These are phyloP conservation scores for Scaptomyza flava DNA, from an alignment of 2,888 invertebrate genomes.

Conservation along the genomic window DNA sequence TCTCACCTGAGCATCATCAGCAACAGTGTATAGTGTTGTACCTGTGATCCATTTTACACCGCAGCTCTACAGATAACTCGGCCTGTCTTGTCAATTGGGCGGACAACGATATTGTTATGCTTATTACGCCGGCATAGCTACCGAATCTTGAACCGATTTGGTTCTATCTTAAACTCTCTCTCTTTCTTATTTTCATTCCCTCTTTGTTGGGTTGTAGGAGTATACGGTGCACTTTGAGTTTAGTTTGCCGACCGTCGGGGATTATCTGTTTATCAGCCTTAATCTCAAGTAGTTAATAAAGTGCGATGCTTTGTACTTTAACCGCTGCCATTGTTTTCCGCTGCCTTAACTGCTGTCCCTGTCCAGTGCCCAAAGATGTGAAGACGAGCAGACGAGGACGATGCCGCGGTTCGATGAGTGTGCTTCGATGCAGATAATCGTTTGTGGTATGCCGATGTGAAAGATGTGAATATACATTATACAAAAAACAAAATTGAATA, in stretches of 20 bases:
- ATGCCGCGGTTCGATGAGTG: slow-evolving; percentile 59
- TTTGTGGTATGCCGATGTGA: slow-evolving; percentile 76
- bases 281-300: slow-evolving; percentile 84
- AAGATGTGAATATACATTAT: slow-evolving; percentile 54
- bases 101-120: slow-evolving; percentile 82
- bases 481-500: slow-evolving; percentile 10
- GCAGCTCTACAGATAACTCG: slow-evolving; percentile 67
- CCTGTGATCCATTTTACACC: slow-evolving; percentile 77
- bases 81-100: slow-evolving; percentile 77
- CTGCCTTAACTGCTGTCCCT: slow-evolving; percentile 11
- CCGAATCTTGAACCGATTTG: slow-evolving; percentile 57
- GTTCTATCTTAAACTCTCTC: neutral
- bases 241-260: slow-evolving; percentile 70
- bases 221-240: slow-evolving; percentile 64
- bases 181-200: neutral
- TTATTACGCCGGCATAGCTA: slow-evolving; percentile 81
- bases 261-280: slow-evolving; percentile 83
- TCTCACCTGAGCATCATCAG: slow-evolving; percentile 71
- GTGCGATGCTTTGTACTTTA: slow-evolving; percentile 82
- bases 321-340: slow-evolving; percentile 75
- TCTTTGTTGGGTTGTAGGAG: slow-evolving; percentile 54
- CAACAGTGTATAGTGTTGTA: slow-evolving; percentile 33
- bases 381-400: slow-evolving; percentile 13
- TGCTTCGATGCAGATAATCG: slow-evolving; percentile 79
- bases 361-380: slow-evolving; percentile 44